A percentile compares a stretch with the other conserved stretches of the same genome.
These are phyloP conservation scores for Aphyosemion australe DNA, from an alignment of 2,113 vertebrate genomes.

Conservation along the genomic window DNA sequence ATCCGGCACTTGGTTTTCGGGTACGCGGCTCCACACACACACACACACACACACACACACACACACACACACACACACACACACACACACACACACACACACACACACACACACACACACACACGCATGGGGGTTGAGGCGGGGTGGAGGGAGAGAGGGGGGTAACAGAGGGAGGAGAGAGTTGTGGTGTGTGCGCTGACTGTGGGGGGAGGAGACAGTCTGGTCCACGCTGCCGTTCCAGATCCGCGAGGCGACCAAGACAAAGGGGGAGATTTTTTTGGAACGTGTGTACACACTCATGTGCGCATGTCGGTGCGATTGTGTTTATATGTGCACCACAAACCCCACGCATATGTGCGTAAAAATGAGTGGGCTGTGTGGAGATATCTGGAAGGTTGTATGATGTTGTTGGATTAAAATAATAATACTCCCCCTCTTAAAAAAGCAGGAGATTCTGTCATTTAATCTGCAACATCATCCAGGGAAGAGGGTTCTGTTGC, in stretches of 20 bases:
- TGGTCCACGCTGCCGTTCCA: slow-evolving; percentile 58
- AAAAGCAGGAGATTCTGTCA: neutral
- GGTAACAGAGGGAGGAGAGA: slow-evolving; percentile 50
- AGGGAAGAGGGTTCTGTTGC: neutral
- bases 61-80: slow-evolving; percentile 18
- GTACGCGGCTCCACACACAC: slow-evolving; percentile 52
- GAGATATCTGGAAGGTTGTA: slow-evolving; percentile 18
- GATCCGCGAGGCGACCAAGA: slow-evolving; percentile 62
- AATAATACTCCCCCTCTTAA: too few species aligned
- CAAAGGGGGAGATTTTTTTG: slow-evolving; percentile 62
- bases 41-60: slow-evolving; percentile 48
- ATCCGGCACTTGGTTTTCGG: slow-evolving; percentile 55
- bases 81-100: slow-evolving; percentile 48
- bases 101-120: slow-evolving; percentile 13
- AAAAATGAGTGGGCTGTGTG: slow-evolving; percentile 38
- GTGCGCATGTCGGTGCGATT: slow-evolving; percentile 13
- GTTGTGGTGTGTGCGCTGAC: slow-evolving; percentile 47
- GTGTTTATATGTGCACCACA: slow-evolving; percentile 1
- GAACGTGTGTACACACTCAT: slow-evolving; percentile 16
- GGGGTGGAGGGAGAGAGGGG: neutral
- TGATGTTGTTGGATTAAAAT: neutral
- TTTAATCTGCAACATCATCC: neutral
- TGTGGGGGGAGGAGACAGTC: slow-evolving; percentile 76
- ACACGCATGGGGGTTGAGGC: slow-evolving; percentile 46
- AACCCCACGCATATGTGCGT: slow-evolving; percentile 51